A percentile compares a stretch with the other conserved stretches of the same genome.
phyloP scores from a whole-genome alignment of 2,888 invertebrate species.

The Linnaemya vulpina region DNA sequence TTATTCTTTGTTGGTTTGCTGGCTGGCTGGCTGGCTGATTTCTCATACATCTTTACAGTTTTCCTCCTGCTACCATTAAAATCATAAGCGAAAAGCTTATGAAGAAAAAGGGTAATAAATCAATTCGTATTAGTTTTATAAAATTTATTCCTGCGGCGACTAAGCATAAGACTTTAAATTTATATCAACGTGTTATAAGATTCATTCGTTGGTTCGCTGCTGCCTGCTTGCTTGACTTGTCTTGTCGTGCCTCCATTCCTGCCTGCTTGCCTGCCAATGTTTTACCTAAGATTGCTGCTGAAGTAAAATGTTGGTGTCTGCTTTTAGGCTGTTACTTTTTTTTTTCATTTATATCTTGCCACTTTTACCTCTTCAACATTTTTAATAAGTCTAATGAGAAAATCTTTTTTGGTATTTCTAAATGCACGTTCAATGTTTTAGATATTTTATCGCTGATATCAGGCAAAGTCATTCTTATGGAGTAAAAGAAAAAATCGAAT shows the following conservation, averaged over 20 bases:
- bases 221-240: not conserved
- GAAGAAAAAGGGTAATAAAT: conserved; percentile 79
- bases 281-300: conserved; percentile 62
- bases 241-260: not conserved
- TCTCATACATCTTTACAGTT: conserved; percentile 24
- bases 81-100: conserved; percentile 71
- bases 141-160: conserved; percentile 82
- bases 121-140: conserved; percentile 83
- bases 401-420: conserved; percentile 74
- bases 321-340: conserved; percentile 68
- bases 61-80: conserved; percentile 56
- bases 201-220: conserved; percentile 35
- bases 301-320: conserved; percentile 68
- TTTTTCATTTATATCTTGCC: conserved; percentile 1
- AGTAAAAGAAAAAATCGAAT: conserved; percentile 25
- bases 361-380: conserved; percentile 56
- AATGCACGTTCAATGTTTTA: conserved; percentile 59
- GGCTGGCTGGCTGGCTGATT: conserved; percentile 41
- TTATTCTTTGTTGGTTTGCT: conserved; percentile 13
- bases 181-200: conserved; percentile 47
- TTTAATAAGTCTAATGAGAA: conserved; percentile 78
- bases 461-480: conserved; percentile 53
- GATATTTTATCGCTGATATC: conserved; percentile 67
- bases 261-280: conserved; percentile 31
- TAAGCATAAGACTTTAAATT: conserved; percentile 66